A percentile compares a stretch with the other conserved stretches of the same genome.
These are phyloP conservation scores for Galeopterus variegatus DNA, from an alignment of 2,113 vertebrate genomes.

Conservation along the genomic window DNA sequence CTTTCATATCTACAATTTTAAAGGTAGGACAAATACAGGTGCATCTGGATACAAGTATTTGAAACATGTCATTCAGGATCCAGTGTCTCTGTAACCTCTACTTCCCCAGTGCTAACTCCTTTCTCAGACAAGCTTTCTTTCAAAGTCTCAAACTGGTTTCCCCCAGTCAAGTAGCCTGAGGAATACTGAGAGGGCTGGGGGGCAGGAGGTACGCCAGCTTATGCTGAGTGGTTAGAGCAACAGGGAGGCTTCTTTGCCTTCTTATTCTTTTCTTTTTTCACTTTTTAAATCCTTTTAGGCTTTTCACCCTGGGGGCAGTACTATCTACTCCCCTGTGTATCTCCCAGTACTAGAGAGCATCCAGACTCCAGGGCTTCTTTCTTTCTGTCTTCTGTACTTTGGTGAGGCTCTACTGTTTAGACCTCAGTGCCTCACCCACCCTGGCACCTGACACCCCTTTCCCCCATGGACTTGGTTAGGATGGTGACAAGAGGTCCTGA, in stretches of 20 bases:
- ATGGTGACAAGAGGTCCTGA: neutral
- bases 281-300: neutral
- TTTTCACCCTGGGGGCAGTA: accelerated
- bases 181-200: too few species aligned
- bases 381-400: neutral
- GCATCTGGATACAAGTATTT: neutral
- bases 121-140: neutral
- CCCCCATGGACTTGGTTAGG: neutral
- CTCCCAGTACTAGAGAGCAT: too few species aligned
- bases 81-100: neutral
- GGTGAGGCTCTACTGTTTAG: neutral
- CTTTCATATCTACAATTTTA: neutral
- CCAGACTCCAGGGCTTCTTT: neutral
- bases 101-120: neutral
- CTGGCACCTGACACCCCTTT: too few species aligned
- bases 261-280: neutral
- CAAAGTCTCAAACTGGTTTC: neutral
- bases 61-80: neutral
- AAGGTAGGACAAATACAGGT: neutral
- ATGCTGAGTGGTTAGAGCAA: neutral
- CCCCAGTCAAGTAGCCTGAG: neutral
- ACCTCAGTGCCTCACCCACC: neutral
- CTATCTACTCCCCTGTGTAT: neutral
- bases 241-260: neutral
- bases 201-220: neutral